Percentiles rank a stretch among this genome's conserved stretches.
Conservation (phyloP, 2,888 invertebrate genomes). For the Drosophila seclusa region DNA sequence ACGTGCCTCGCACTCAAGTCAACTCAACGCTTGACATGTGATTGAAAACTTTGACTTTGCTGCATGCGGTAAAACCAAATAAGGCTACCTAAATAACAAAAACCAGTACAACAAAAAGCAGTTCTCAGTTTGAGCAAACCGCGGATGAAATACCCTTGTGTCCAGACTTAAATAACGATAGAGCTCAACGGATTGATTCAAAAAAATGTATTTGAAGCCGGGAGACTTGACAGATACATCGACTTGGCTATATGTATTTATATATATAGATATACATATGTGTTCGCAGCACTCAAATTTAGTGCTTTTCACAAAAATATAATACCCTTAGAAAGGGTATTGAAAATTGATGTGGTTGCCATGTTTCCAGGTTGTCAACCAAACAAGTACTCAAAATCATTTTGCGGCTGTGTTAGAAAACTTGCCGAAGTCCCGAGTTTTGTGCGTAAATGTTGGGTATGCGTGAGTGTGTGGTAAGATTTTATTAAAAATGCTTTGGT, state of each 20-base stretch:
- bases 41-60: constrained; percentile 81
- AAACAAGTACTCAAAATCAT: constrained; percentile 43
- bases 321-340: not conserved
- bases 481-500: constrained; percentile 69
- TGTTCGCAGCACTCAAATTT: not conserved
- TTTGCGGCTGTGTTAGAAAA: constrained; percentile 52
- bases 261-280: not conserved
- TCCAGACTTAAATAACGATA: not conserved
- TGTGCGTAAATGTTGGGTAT: constrained; percentile 4
- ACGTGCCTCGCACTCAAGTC: constrained; percentile 64
- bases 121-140: not conserved
- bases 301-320: not conserved
- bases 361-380: constrained; percentile 23
- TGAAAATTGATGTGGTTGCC: constrained; percentile 22
- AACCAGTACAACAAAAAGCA: not conserved
- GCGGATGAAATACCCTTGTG: not conserved
- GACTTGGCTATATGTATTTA: not conserved
- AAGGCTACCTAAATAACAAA: constrained; percentile 24
- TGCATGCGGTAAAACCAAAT: constrained; percentile 63
- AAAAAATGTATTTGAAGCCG: not conserved
- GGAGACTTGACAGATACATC: not conserved
- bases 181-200: not conserved
- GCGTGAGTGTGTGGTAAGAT: constrained; percentile 41
- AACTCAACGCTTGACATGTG: constrained; percentile 77
- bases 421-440: constrained; percentile 50